Evolutionary conservation across 2,797 vertebrate species (phyloP).

Genomic region (Sus cebifrons): DNA sequence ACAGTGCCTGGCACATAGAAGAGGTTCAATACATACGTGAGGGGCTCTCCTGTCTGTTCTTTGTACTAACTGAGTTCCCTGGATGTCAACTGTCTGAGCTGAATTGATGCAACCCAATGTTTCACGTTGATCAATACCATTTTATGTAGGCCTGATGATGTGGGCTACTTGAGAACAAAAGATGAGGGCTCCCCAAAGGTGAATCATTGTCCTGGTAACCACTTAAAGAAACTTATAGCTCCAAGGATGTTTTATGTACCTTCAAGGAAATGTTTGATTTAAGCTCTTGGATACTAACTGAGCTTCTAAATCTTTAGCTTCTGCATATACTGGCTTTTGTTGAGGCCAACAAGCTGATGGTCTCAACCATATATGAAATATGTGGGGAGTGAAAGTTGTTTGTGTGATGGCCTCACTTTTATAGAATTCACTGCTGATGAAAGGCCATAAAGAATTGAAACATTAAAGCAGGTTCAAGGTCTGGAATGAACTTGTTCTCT

Average conservation of each 20-base stretch:
- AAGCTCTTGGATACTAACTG: conserved; percentile 68
- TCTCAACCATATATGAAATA: conserved; percentile 71
- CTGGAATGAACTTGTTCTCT: not conserved
- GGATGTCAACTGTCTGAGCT: not conserved
- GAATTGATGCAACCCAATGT: not conserved
- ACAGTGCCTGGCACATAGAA: not conserved
- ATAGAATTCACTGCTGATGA: conserved; percentile 63
- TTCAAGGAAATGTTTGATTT: conserved; percentile 78
- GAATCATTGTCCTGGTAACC: conserved; percentile 56
- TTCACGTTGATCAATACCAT: not conserved
- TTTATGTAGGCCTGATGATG: conserved; percentile 44
- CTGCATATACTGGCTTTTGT: conserved; percentile 54
- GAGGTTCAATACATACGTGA: not conserved
- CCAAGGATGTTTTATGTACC: conserved; percentile 60
- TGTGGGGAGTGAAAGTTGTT: conserved; percentile 60
- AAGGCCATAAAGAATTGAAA: conserved; percentile 59
- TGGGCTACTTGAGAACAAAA: conserved; percentile 62
- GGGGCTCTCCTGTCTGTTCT: not conserved
- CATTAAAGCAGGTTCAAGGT: conserved; percentile 55
- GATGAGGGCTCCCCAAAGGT: not conserved
- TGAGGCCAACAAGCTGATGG: conserved; percentile 69
- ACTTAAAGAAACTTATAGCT: conserved; percentile 50
- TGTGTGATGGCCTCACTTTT: conserved; percentile 46
- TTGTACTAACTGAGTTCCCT: not conserved
- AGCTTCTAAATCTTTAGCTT: conserved; percentile 81